Evolutionary conservation across 2,113 vertebrate genomes (phyloP), one percentile per base, ranked within the genome.

Genomic region (Sisor rabdophorus): DNA sequence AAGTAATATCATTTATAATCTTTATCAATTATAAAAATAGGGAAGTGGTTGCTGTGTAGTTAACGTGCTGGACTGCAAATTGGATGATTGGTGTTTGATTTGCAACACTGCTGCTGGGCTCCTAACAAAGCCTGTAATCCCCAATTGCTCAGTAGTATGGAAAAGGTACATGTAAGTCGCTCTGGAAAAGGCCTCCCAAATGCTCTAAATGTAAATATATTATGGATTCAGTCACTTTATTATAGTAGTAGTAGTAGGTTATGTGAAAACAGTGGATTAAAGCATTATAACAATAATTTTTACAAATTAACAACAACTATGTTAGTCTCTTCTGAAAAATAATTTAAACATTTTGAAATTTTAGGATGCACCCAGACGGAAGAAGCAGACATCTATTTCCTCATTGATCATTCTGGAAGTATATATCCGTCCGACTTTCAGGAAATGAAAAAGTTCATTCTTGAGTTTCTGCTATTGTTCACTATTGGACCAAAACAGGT

Each of bases 301-400:
- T 30, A 40, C n/a, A 54, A 19, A 22, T 67, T 32, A 32, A 0
- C 11, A 17, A 52, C 11, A 40, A 22, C 22, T 44, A 24, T 79
- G 12, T 28, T 4, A 44, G 47, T 71, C 6, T 24, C 28, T 60
- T 22, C 13, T 22, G 24, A 3, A 50, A n/a, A 69, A 17, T 22
- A 36, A 16, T 24, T 40, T 16, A 36, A 44, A 30, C 16, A 15
- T 36, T 55, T 76, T 77, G 63, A 1, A n/a, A 54, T 58, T 75
- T 64, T 69, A 96, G 95, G 85, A 10, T 97, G 94, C 16, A 4
- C 80, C 11, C 82, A 93, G 13, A 90, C 90, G 0, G 89, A 94
- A 69, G 92, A 94, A 87, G 94, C 93, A 0, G 95, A 95, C 44
- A 93, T 95, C 67, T 95, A 92, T 88, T 97, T 96, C 84, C 85